These are phyloP conservation scores for Polyploca ridens DNA, from an alignment of 2,888 invertebrate genomes.

Conservation along the genomic window DNA sequence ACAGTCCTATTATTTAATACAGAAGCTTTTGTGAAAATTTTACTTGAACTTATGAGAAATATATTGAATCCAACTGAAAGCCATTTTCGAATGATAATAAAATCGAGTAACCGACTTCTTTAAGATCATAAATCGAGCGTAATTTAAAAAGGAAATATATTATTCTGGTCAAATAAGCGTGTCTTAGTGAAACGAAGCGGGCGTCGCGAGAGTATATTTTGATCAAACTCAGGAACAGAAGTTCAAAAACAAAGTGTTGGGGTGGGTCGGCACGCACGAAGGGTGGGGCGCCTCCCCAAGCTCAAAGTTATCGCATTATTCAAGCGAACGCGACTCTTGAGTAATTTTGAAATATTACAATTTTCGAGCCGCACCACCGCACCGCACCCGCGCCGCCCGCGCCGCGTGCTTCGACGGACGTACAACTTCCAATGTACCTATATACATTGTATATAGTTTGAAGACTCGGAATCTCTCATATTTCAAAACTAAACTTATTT, in stretches of 20 bases:
- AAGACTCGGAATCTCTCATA: background rate
- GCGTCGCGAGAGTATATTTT: slow-evolving; percentile 73
- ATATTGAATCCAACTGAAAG: too few relatives aligned
- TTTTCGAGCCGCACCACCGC: slow-evolving; percentile 75
- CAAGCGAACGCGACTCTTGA: slow-evolving; percentile 83
- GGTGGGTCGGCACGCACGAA: slow-evolving; percentile 71
- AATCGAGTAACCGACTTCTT: too few relatives aligned
- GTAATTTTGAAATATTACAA: slow-evolving; percentile 85
- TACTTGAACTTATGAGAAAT: too few relatives aligned
- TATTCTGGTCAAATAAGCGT: slow-evolving; percentile 38
- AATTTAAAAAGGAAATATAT: background rate
- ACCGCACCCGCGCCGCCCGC: slow-evolving; percentile 63
- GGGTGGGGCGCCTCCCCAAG: slow-evolving; percentile 58
- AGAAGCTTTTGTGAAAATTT: too few relatives aligned
- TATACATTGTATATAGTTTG: slow-evolving; percentile 12
- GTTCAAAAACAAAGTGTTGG: slow-evolving; percentile 76
- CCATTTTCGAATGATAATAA: too few relatives aligned
- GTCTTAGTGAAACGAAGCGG: slow-evolving; percentile 58
- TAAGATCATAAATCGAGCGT: background rate
- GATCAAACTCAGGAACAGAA: slow-evolving; percentile 79
- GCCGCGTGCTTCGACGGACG: slow-evolving; percentile 27
- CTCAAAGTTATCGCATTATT: slow-evolving; percentile 81
- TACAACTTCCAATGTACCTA: slow-evolving; percentile 13
- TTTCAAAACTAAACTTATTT: background rate
- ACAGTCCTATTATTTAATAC: too few relatives aligned